These are phyloP conservation scores for Cheilosia scutellata DNA, from an alignment of 2,888 invertebrate genomes.

Conservation along the genomic window DNA sequence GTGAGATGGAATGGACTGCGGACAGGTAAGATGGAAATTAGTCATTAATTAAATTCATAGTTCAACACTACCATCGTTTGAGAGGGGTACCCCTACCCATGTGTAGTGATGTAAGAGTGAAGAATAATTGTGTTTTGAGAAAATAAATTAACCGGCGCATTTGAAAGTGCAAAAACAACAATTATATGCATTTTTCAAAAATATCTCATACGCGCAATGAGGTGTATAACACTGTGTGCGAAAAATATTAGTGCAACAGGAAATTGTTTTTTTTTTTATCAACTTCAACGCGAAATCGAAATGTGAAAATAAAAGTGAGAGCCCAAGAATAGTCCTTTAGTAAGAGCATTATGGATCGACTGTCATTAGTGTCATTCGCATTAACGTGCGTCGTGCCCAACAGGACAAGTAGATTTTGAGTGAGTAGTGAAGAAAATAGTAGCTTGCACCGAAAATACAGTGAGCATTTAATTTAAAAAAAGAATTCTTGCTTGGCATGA, in stretches of 20 bases:
- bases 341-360: no score
- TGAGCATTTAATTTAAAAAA: no score
- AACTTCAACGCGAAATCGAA: not conserved
- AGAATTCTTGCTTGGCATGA: no score
- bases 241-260: not conserved
- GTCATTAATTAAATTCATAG: constrained; percentile 8
- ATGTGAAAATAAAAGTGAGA: not conserved
- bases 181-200: not conserved
- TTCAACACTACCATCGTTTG: not conserved
- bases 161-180: not conserved
- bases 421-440: no score
- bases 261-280: not conserved
- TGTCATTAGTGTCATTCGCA: no score
- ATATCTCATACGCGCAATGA: not conserved
- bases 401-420: no score
- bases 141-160: not conserved
- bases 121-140: not conserved
- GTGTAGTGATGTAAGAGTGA: not conserved
- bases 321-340: no score
- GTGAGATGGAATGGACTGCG: constrained; percentile 33
- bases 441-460: no score
- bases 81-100: no score
- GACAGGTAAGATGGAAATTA: constrained; percentile 30
- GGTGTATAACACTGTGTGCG: not conserved
- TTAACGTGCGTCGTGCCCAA: no score